A percentile compares a stretch with the other conserved stretches of the same genome.
Conservation (phyloP, 2,888 invertebrate species). For the Bruchidius siliquastri region DNA sequence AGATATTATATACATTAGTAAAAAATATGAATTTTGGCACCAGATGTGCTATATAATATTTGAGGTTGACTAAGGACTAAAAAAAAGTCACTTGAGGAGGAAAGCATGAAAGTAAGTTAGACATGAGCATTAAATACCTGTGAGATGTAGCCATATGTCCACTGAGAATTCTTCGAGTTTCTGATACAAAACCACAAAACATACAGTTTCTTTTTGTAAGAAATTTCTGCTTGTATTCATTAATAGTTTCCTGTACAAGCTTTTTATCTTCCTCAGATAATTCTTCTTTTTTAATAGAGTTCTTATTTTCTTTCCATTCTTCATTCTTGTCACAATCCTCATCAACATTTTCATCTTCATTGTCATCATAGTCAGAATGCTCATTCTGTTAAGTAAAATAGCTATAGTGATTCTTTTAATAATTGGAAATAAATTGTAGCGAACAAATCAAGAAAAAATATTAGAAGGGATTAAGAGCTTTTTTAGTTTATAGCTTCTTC, state of each 20-base stretch:
- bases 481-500: too few relatives aligned
- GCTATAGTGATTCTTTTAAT: neutral
- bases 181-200: neutral
- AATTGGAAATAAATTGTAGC: too few relatives aligned
- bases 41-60: too few relatives aligned
- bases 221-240: neutral
- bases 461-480: too few relatives aligned
- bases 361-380: neutral
- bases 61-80: too few relatives aligned
- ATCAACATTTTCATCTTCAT: neutral
- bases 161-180: neutral
- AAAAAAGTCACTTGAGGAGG: too few relatives aligned
- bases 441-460: too few relatives aligned
- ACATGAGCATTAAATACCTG: neutral
- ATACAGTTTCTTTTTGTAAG: neutral
- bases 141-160: neutral
- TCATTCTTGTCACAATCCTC: neutral
- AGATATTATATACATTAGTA: too few relatives aligned
- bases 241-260: neutral
- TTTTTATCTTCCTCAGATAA: neutral
- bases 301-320: neutral
- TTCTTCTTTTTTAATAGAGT: neutral
- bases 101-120: too few relatives aligned
- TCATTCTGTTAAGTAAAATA: neutral
- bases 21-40: too few relatives aligned